Evolutionary conservation across 2,888 invertebrate species (phyloP).

Genomic region (Macaria notata): DNA sequence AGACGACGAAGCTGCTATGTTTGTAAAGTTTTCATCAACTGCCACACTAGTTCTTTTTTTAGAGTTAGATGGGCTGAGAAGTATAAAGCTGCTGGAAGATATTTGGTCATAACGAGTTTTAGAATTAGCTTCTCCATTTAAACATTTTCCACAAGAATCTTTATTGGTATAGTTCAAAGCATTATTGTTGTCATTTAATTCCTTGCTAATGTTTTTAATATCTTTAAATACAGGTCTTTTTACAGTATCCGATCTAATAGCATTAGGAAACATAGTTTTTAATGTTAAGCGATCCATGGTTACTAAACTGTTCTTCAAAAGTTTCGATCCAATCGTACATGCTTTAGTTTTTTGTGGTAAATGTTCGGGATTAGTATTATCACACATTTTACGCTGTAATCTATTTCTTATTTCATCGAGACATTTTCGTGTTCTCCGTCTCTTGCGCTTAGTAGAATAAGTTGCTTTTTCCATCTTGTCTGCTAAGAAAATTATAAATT

Average conservation of each 20-base stretch:
- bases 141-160: neutral
- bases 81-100: conserved; percentile 1
- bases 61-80: conserved; percentile 7
- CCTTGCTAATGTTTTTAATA: conserved; percentile 37
- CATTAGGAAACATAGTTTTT: conserved; percentile 56
- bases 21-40: neutral
- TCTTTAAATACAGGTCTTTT: conserved; percentile 52
- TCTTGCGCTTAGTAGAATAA: conserved; percentile 52
- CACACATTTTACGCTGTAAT: conserved; percentile 36
- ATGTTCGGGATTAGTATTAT: conserved; percentile 5
- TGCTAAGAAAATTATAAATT: neutral
- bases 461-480: conserved; percentile 44
- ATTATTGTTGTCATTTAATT: conserved; percentile 4
- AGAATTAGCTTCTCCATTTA: neutral
- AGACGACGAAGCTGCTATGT: conserved; percentile 5
- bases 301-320: conserved; percentile 34
- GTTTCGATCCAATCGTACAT: conserved; percentile 22
- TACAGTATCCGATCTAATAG: conserved; percentile 64
- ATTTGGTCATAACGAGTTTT: conserved; percentile 6
- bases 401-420: conserved; percentile 64
- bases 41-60: neutral
- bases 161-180: conserved; percentile 11
- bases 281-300: conserved; percentile 61
- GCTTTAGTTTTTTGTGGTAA: conserved; percentile 18
- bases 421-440: conserved; percentile 62